Evolutionary conservation across 2,888 invertebrate genomes (phyloP), one percentile per base, ranked within the genome.

Genomic region (Leucophenga maculata): DNA sequence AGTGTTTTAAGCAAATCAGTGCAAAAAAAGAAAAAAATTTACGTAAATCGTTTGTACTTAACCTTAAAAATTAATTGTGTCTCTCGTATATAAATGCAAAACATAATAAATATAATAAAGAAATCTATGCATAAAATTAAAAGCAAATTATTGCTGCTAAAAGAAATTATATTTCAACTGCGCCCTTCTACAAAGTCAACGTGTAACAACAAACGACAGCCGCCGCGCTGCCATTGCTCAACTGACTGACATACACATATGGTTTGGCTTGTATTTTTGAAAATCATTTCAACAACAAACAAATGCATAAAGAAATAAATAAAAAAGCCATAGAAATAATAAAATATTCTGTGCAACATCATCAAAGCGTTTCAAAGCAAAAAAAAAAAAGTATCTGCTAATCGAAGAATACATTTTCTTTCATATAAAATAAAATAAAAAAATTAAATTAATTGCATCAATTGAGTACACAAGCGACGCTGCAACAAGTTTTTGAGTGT

Each of bases 31-130:
- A 22, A 48, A 54, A 70, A 65, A 69, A 71, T 85, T 83, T 81
- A 78, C 84, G 80, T 84, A 85, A 84, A 84, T 65, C 66, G 57
- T 57, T 55, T 60, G 59, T 72, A 82, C 78, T 79, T 85, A 82
- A 84, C 83, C 78, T 82, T 60, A 68, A 59, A 68, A 50, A 20
- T 26, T 26, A 8, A 6, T 39, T 39, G 11, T 39, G 4, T 26
- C 26, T 26, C 26, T 32, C 32, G 32, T 32, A 9, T 39, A 39
- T 39, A 39, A 39, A 16, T 60, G 48, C 26, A 26, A 26, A n/a
- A 26, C 26, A 26, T 26, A 20, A 54, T 44, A 44, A 14, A 32
- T n/a, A 32, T 16, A 54, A 68, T 48, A 50, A 62, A 59, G 11
- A 39, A 26, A 26, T 26, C 6, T 39, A 48, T n/a, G 48, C 14